These are phyloP conservation scores for Labrus mixtus DNA, from an alignment of 2,113 vertebrate genomes.

Conservation along the genomic window DNA sequence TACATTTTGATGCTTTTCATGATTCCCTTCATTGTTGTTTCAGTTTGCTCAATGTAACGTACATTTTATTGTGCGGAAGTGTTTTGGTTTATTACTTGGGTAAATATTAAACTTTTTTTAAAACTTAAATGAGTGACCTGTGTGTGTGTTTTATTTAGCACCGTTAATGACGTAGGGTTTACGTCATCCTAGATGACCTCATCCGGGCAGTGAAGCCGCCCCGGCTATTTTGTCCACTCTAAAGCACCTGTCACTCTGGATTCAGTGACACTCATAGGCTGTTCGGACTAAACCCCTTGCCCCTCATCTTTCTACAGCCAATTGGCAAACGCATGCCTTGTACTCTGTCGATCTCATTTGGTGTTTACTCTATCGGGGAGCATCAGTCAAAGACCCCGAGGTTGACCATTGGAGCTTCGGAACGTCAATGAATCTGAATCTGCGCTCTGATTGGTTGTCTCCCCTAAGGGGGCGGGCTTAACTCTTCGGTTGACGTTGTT, in stretches of 20 bases:
- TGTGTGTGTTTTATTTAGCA: constrained; percentile 37
- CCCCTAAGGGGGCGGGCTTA: constrained; percentile 50
- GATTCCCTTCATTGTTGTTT: constrained; percentile 33
- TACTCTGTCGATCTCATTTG: constrained; percentile 51
- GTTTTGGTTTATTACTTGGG: constrained; percentile 54
- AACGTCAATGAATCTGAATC: background rate
- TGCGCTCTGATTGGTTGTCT: constrained; percentile 67
- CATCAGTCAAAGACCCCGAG: constrained; percentile 30
- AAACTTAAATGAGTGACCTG: constrained; percentile 15
- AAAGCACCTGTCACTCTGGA: constrained; percentile 67
- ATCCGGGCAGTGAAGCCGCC: constrained; percentile 46
- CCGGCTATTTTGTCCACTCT: constrained; percentile 39
- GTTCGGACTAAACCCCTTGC: constrained; percentile 1
- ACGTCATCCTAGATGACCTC: constrained; percentile 74
- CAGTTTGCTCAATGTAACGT: constrained; percentile 27
- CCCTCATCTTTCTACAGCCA: constrained; percentile 55
- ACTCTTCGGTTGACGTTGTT: constrained; percentile 83
- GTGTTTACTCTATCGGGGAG: constrained; percentile 24
- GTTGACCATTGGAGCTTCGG: constrained; percentile 24
- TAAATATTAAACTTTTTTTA: constrained; percentile 66
- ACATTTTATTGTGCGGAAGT: constrained; percentile 44
- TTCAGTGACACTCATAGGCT: constrained; percentile 60
- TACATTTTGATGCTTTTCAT: constrained; percentile 5
- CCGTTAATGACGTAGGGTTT: constrained; percentile 50
- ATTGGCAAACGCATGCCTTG: constrained; percentile 40